Evolutionary conservation across 1,140 invertebrate species (phyloP), one percentile per base, ranked within the genome.

Genomic region (Drosophila pectinifera): DNA sequence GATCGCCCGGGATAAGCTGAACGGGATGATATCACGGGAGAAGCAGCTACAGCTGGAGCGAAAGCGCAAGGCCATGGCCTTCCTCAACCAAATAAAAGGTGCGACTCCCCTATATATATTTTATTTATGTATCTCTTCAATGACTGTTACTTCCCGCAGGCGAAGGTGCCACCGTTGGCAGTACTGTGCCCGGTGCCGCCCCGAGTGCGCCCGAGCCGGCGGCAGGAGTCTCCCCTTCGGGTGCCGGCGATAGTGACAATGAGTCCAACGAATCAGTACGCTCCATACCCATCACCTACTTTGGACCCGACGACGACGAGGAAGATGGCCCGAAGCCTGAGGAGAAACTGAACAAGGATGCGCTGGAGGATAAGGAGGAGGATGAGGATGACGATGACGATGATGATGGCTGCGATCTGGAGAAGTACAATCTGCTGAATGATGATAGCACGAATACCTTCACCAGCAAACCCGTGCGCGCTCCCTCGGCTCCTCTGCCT

Each of bases 21-120:
- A 93, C 22, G 92, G 93, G 3, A 80, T 92, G 55, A 93, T 93
- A 4, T 93, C 93, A 8, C 94, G 93, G 58, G 95, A 96, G 75
- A 94, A 95, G 80, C 95, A 95, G 48, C 78, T 96, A 5, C 95
- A 97, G 80, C 83, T 95, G 26, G 96, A 96, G 81, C 92, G 96
- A 5, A 96, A 96, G 79, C 94, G 94, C 54, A 94, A 94, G 79
- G 95, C 94, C 0, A 93, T 94, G 11, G 94, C 94, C 43, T 95
- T 95, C 73, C 91, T 95, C 0, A 94, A 94, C 80, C 94, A 95
- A 59, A 94, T 95, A 38, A 94, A 94, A 48, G 80, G 90, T 91
- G 45, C 14, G 53, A 28, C 2, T n/a, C 28, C 7, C 3, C 4
- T 14, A 3, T 14, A 10, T 5, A 20, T 18, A 10, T 7, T n/a